Evolutionary conservation across 37 sponge, comb jelly and placozoan genomes (phyloP).

Genomic region (Diacarnus erythraeanus): DNA sequence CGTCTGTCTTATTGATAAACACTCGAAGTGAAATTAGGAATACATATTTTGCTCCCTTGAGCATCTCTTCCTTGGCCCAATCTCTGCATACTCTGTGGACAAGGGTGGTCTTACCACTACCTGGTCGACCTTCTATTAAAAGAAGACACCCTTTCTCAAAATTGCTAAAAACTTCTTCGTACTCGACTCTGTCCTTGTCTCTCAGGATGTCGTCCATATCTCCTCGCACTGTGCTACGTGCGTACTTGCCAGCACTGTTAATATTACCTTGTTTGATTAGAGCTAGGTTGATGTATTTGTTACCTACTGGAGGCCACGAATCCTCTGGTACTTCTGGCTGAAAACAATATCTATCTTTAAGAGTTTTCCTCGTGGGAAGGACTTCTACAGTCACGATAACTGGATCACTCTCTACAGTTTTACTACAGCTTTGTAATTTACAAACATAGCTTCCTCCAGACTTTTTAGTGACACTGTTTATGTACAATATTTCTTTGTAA

Average conservation of each 20-base stretch:
- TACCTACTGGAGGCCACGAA: neutral
- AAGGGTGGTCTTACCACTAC: neutral
- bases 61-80: neutral
- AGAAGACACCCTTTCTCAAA: neutral
- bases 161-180: neutral
- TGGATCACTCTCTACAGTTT: neutral
- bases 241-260: neutral
- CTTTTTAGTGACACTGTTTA: neutral
- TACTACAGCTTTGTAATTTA: neutral
- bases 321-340: neutral
- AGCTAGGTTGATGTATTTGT: neutral
- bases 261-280: neutral
- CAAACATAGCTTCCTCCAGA: neutral
- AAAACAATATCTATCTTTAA: neutral
- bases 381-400: neutral
- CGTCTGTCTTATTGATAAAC: neutral
- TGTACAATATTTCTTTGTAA: neutral
- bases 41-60: neutral
- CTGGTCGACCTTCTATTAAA: neutral
- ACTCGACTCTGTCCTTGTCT: neutral
- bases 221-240: neutral
- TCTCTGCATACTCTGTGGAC: neutral
- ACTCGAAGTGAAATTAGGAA: constrained; percentile 1
- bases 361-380: neutral
- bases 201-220: neutral